phyloP scores from a whole-genome alignment of 1,140 invertebrate species.

The Glossosoma conforme region DNA sequence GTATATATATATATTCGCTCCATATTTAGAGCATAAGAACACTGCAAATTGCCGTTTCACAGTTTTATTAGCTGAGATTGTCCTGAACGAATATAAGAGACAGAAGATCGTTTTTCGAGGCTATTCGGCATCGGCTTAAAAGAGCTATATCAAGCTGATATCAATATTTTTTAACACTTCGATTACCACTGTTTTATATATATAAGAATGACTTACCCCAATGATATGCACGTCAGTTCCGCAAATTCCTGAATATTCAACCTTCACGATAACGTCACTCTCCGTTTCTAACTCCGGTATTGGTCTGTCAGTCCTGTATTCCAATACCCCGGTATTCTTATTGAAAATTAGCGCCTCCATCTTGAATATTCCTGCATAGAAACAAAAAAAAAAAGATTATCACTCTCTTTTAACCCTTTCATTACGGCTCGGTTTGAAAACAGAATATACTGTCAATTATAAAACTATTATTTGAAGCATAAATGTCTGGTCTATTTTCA shows the following conservation, averaged over 20 bases:
- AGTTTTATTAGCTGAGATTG: neutral
- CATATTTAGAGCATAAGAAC: neutral
- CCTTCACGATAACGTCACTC: constrained; percentile 58
- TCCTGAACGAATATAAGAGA: neutral
- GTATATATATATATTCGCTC: too few species aligned
- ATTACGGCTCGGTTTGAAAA: too few species aligned
- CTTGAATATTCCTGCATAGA: too few species aligned
- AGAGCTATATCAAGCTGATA: neutral
- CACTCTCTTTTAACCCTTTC: too few species aligned
- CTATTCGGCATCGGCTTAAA: too few species aligned
- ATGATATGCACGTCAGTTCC: constrained; percentile 78
- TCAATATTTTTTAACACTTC: neutral
- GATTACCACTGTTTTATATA: neutral
- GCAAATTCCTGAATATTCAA: constrained; percentile 68
- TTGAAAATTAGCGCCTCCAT: constrained; percentile 62
- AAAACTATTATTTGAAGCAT: too few species aligned
- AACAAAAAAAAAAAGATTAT: too few species aligned
- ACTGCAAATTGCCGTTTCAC: neutral
- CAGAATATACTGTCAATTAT: too few species aligned
- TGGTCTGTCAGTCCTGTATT: constrained; percentile 43
- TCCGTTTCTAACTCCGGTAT: constrained; percentile 48
- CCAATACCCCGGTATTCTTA: constrained; percentile 42
- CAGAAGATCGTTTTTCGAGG: too few species aligned
- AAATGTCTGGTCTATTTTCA: too few species aligned
- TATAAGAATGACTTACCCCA: constrained; percentile 45